Evolutionary conservation across 2,797 vertebrate genomes (phyloP).

Genomic region (Setipinna tenuifilis): DNA sequence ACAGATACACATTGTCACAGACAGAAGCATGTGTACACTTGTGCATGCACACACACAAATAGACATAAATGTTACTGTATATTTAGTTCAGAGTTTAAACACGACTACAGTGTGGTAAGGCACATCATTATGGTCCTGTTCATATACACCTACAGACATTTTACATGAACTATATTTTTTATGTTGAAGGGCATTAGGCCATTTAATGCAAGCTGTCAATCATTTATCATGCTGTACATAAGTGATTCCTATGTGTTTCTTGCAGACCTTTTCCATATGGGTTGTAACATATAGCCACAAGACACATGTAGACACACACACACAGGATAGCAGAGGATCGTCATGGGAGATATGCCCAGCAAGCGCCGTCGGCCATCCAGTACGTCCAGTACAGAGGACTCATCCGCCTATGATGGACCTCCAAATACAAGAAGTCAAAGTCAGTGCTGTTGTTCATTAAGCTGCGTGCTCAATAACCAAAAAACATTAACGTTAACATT

Average conservation of each 20-base stretch:
- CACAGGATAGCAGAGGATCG: slow-evolving; percentile 36
- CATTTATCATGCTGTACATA: not conserved
- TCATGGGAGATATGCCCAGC: slow-evolving; percentile 71
- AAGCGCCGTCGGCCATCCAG: slow-evolving; percentile 51
- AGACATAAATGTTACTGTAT: too few relatives aligned
- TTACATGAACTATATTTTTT: not conserved
- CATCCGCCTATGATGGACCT: slow-evolving; percentile 48
- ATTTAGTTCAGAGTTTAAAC: too few relatives aligned
- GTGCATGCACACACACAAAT: not conserved
- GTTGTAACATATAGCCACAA: not conserved
- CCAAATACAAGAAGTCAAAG: not conserved
- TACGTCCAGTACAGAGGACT: slow-evolving; percentile 55
- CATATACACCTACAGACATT: not conserved
- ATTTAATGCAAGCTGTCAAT: not conserved
- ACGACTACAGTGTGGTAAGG: too few relatives aligned
- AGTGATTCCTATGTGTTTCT: not conserved
- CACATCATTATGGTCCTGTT: not conserved
- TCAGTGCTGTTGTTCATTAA: not conserved
- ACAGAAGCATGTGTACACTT: not conserved
- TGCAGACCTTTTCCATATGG: not conserved
- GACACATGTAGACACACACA: not conserved
- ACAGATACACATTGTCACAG: not conserved
- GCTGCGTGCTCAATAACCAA: not conserved
- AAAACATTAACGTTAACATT: not conserved
- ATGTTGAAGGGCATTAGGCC: not conserved